phyloP scores from a whole-genome alignment of 1,140 invertebrate genomes.

The Brachionus asplanchnoidis region DNA sequence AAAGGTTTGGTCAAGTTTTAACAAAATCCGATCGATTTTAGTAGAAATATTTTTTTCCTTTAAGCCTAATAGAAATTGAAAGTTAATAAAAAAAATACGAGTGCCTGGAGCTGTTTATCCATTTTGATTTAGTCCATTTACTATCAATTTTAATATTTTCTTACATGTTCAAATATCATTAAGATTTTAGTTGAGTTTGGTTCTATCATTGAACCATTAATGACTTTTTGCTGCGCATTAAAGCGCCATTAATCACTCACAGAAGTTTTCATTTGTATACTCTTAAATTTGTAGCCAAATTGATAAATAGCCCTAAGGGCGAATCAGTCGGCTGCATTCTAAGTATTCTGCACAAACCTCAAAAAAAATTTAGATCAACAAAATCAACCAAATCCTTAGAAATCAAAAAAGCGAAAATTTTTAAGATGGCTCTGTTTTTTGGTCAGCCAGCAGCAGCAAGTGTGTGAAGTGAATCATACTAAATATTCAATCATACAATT shows the following conservation, averaged over 20 bases:
- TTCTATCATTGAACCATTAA: not conserved
- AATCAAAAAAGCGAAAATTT: not conserved
- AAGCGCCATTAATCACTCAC: not conserved
- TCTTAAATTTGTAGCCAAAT: not conserved
- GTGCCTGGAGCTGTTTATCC: not conserved
- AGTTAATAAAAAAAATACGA: not conserved
- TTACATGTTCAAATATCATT: not conserved
- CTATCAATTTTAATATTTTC: not conserved
- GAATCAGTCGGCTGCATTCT: not conserved
- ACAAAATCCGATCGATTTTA: not conserved
- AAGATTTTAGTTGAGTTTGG: not conserved
- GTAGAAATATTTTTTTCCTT: not conserved
- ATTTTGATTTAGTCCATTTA: not conserved
- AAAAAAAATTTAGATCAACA: not conserved
- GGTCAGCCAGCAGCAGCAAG: not conserved
- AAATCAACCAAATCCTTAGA: not conserved
- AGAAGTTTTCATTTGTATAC: not conserved
- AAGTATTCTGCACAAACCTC: not conserved
- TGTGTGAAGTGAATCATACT: not conserved
- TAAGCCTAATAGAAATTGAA: not conserved
- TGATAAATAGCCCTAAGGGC: not conserved
- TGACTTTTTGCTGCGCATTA: not conserved
- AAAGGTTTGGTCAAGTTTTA: not conserved
- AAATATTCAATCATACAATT: not conserved
- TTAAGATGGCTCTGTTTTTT: not conserved